Evolutionary conservation across 2,888 invertebrate genomes (phyloP), one percentile per base, ranked within the genome.

Genomic region (Nomada ruficornis): DNA sequence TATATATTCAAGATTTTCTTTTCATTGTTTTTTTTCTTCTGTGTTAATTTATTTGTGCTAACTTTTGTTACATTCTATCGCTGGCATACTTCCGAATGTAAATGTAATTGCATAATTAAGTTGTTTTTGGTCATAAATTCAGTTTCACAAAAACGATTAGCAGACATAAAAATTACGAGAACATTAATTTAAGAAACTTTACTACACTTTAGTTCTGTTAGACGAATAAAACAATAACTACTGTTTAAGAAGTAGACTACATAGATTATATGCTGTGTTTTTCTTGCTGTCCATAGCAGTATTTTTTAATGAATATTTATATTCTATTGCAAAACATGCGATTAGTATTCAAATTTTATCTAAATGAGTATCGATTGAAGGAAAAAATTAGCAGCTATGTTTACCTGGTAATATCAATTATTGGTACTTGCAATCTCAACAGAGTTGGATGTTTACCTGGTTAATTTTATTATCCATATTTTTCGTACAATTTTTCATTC

Each of bases 11-110:
- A 50, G 26, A 57, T 63, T 42, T 63, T 20, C 15, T 63, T 72
- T 54, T 47, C 71, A 36, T 36, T 5, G 36, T 36, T 36, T 36
- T 36, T 55, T 62, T 73, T 23, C 47, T 64, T 47, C 73, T 57
- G n/a, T 69, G 57, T 76, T 71, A 76, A 76, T 71, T 81, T 81
- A 76, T 82, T 80, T 62, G 52, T 72, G 23, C 62, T 42, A 50
- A 81, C 18, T 50, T 13, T 76, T 59, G 26, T 67, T 81, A 63
- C 55, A 76, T 60, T 68, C 68, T 68, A 11, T 50, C 26, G 50
- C 55, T 71, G 26, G 23, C 20, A 55, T 63, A 62, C 70, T 70
- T 60, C 7, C 7, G 36, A 36, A 63, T 23, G 29, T 20, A 20
- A 54, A 60, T 26, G 15, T 50, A 52, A 62, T 67, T 60, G 52